These are phyloP conservation scores for Xanthorhoe spadicearia DNA, from an alignment of 2,888 invertebrate species.

Conservation along the genomic window DNA sequence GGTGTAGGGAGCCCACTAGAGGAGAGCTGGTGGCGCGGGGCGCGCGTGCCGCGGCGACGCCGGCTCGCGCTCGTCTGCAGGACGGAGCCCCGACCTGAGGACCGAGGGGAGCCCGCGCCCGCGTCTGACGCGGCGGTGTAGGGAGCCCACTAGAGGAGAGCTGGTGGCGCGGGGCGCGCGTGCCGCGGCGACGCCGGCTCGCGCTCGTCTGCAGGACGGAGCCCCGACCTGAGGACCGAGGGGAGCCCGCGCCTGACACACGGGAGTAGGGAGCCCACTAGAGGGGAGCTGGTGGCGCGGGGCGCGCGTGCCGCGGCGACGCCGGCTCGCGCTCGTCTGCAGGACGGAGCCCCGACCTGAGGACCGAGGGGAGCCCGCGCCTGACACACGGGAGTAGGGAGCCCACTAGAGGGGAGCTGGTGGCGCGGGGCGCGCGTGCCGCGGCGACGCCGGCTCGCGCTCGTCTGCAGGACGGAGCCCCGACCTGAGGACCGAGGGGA, in stretches of 20 bases:
- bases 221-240: conserved; percentile 15
- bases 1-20: conserved; percentile 24
- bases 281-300: conserved; percentile 78
- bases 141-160: too few relatives aligned
- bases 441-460: conserved; percentile 61
- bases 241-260: neutral
- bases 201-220: conserved; percentile 61
- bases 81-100: conserved; percentile 27
- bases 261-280: too few relatives aligned
- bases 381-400: too few relatives aligned
- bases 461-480: conserved; percentile 57
- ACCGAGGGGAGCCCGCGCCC: neutral
- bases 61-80: conserved; percentile 67
- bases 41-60: conserved; percentile 50
- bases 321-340: conserved; percentile 67
- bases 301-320: conserved; percentile 46
- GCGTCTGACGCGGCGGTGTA: neutral
- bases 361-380: neutral
- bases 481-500: neutral
- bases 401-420: conserved; percentile 80
- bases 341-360: conserved; percentile 41
- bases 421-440: conserved; percentile 59
- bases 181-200: conserved; percentile 59
- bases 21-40: conserved; percentile 77
- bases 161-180: conserved; percentile 55